Conservation (phyloP, 2,113 vertebrate genomes). For the Brienomyrus brachyistius region DNA sequence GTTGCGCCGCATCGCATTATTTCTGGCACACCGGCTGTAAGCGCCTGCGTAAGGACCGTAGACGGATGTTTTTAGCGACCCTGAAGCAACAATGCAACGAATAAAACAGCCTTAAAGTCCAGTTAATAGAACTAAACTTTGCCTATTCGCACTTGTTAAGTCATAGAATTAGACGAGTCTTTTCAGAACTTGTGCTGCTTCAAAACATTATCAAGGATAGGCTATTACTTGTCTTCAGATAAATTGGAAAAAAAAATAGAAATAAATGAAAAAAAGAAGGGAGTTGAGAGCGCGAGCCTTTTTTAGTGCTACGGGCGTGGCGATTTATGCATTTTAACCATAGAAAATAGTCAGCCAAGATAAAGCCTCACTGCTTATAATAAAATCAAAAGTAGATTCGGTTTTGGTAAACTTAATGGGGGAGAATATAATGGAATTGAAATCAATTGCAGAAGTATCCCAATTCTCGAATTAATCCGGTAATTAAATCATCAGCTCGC, state of each 20-base stretch:
- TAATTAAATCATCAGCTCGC: not conserved
- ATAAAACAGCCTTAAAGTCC: not conserved
- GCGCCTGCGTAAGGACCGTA: not conserved
- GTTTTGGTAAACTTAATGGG: no score
- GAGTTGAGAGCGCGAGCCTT: not conserved
- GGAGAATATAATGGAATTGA: not conserved
- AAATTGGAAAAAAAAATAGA: not conserved
- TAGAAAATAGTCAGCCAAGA: not conserved
- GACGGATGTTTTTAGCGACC: not conserved
- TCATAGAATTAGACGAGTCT: not conserved
- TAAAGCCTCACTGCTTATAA: not conserved
- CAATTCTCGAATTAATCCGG: not conserved
- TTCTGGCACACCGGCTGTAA: not conserved
- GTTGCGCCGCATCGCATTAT: conserved; percentile 11
- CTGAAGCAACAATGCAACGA: not conserved
- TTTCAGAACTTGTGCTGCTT: not conserved
- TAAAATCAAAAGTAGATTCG: not conserved
- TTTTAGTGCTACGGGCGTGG: not conserved
- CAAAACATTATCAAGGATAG: not conserved
- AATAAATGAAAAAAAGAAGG: not conserved
- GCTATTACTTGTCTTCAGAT: not conserved
- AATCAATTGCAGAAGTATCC: not conserved
- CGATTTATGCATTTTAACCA: not conserved
- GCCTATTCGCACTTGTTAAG: not conserved
- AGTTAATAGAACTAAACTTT: not conserved